Base-by-base conservation (phyloP, 2,888 invertebrate genomes). In the Caenorhabditis wallacei region DNA sequence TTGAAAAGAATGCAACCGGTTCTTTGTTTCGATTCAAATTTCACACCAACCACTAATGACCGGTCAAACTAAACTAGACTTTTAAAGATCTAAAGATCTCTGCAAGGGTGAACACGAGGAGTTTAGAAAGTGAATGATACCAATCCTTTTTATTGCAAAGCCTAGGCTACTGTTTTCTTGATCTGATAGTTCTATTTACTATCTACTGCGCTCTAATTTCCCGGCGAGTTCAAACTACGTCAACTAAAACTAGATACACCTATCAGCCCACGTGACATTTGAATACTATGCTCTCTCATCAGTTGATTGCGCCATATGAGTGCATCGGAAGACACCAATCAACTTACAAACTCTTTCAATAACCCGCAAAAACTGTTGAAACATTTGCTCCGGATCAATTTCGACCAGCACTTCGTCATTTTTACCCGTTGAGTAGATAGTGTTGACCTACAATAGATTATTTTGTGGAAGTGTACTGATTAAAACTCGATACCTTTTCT, bases 371-470 rank as follows among this genome's bases (percentile, higher is more conserved):
- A 90, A 90, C 66, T 89, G 85, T 0, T 57, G 22, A 80, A 86
- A 89, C 56, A 91, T 43, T 0, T 80, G 35, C 16, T 90, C 87
- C 1, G 91, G 90, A 10, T 90, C 89, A 56, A 91, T 88, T 76
- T 91, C 91, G 13, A 89, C 89, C 8, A 69, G 69, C 1, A 86
- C 69, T 37, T 84, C 86, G 20, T 68, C 66, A 22, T 82, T 80
- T 11, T 84, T 59, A n/a, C 81, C 79, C 2, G 66, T 80, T 0
- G 86, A 57, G 20, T 79, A 78, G 40, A 78, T 76, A 43, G 76
- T 81, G 16, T 69, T 40, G 51, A 85, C 84, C 85, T 85, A 56
- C 18, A 85, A 78, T 20, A 48, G 26, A 48, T 56, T 57, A 43
- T 30, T 20, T n/a, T n/a, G n/a, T n/a, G 24, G 46, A 22, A 30